Evolutionary conservation across 2,888 invertebrate genomes (phyloP), one percentile per base, ranked within the genome.

Genomic region (Dastarcus helophoroides): DNA sequence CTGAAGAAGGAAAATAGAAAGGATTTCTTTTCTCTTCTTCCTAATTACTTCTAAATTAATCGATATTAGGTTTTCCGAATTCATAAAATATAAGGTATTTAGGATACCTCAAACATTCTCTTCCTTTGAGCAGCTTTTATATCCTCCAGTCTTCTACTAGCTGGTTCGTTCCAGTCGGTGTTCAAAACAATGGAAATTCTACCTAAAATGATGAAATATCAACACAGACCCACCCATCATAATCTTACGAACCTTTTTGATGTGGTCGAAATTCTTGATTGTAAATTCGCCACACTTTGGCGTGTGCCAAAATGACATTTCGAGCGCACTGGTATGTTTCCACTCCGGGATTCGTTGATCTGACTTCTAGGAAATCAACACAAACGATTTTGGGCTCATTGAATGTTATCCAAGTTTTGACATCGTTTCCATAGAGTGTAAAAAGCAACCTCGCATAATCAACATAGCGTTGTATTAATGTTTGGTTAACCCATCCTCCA

Each of bases 281-380:
- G 37, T 64, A 65, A 21, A 64, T 50, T 29, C 53, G 54, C 33
- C 60, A 64, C 4, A 50, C 58, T 17, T 35, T 45, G 0, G 64
- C 64, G 45, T 73, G 72, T 1, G 71, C 62, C 34, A 36, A 36
- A 5, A 57, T 44, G 39, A 54, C 23, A 26, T 47, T 49, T 26
- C 76, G 74, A 0, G 61, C 67, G 26, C 73, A 74, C 38, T 67
- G 40, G 46, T 79, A 79, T 34, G 68, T 67, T 4, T 64, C 67
- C 14, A 66, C 49, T 0, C 71, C 72, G 12, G 63, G 63, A 19
- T 62, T 46, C 2, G 47, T 42, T 5, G 29, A 33, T 12, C 23
- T 29, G 10, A 14, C 12, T 10, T 29, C n/a, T n/a, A n/a, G n/a
- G n/a, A n/a, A n/a, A n/a, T 30, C 22, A 8, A 22, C 32, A 14